Evolutionary conservation across 2,797 vertebrate genomes (phyloP).

Genomic region (Myiothlypis coronata): DNA sequence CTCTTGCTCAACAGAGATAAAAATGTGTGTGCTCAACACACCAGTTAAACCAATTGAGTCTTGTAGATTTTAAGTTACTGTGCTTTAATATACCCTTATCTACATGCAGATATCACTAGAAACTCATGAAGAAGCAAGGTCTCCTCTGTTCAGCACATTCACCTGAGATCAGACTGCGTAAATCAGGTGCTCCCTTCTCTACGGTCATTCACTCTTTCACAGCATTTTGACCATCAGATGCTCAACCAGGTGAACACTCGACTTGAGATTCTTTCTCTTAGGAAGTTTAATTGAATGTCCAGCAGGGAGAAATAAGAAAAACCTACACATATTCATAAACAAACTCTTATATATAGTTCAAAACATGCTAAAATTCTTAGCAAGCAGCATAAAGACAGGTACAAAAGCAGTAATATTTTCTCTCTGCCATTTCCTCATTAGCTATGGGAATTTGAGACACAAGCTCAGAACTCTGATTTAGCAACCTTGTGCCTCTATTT

Average conservation of each 20-base stretch:
- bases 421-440: not conserved
- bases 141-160: not conserved
- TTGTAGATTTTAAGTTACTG: not conserved
- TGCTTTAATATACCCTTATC: not conserved
- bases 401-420: not conserved
- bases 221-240: not conserved
- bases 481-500: not conserved
- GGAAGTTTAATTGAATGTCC: not conserved
- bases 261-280: not conserved
- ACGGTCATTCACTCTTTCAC: not conserved
- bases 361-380: not conserved
- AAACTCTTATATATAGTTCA: fast-evolving
- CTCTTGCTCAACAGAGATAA: not conserved
- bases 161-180: not conserved
- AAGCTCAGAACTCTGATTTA: not conserved
- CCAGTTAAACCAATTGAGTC: not conserved
- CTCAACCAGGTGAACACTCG: not conserved
- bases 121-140: not conserved
- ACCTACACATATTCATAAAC: fast-evolving
- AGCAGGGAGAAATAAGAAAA: not conserved
- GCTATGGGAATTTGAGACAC: not conserved
- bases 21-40: not conserved
- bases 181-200: not conserved
- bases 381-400: not conserved
- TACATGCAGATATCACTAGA: not conserved